Percentiles rank a stretch among this genome's conserved stretches.
Conservation (phyloP, 2,113 vertebrate genomes). For the Plecotus auritus region DNA sequence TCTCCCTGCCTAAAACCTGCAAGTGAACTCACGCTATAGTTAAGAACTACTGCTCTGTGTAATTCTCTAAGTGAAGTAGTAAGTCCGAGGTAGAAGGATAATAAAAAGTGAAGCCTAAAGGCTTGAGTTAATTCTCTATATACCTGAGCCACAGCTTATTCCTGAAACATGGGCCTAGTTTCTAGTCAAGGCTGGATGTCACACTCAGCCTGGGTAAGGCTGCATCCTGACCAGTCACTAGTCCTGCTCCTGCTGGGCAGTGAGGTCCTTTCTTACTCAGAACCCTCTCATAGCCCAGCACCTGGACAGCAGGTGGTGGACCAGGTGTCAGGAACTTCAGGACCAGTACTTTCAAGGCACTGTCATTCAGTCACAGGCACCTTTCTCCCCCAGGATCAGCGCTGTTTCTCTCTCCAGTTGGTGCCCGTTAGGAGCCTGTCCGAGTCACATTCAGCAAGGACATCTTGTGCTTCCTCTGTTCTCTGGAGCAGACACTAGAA, state of each 20-base stretch:
- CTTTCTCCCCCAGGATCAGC: too few species aligned
- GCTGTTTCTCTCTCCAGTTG: not conserved
- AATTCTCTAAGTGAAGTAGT: not conserved
- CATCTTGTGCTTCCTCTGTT: not conserved
- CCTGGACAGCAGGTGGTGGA: not conserved
- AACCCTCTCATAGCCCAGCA: not conserved
- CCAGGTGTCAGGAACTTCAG: not conserved
- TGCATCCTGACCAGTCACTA: too few species aligned
- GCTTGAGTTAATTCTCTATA: not conserved
- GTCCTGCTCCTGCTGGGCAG: not conserved
- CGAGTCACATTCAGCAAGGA: not conserved
- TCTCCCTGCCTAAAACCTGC: not conserved
- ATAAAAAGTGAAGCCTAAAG: not conserved
- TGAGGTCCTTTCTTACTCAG: not conserved
- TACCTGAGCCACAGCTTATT: not conserved
- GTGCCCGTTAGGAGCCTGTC: not conserved
- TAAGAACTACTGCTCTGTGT: not conserved
- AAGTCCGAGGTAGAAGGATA: not conserved
- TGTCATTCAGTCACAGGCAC: not conserved
- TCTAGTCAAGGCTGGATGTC: not conserved
- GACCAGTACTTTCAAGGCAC: too few species aligned
- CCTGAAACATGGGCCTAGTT: not conserved
- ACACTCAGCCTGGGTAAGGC: not conserved
- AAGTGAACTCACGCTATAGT: not conserved
- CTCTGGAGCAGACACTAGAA: not conserved